Evolutionary conservation across 2,888 invertebrate species (phyloP), one percentile per base, ranked within the genome.

Genomic region (Blera fallax): DNA sequence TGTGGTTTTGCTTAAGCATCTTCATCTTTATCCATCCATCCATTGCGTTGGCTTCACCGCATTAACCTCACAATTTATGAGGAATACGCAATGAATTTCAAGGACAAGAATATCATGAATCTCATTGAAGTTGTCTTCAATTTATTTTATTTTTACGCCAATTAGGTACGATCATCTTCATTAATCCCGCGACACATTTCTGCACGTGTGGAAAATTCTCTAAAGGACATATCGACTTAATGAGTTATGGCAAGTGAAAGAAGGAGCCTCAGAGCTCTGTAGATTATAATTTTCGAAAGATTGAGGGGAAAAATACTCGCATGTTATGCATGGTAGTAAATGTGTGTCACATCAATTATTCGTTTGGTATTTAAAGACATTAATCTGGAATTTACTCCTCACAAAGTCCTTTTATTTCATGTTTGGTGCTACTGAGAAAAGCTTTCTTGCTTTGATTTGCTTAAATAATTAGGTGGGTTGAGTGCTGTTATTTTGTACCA

Each of bases 91-190:
- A 43, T 14, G 10, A 8, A 60, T 60, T 60, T 60, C 62, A 43
- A 62, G 43, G 27, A 27, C 43, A 27, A 43, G 10, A 27, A 16
- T 43, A 14, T 60, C 40, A 60, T 27, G 60, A 24, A 3, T 27
- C 3, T 24, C 27, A 21, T 11, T 32, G 32, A 27, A 14, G 54
- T 56, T 5, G 29, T n/a, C 14, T 21, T 40, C n/a, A 16, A 18
- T 45, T 18, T 18, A 8, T 11, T 48, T 48, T 3, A 3, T 62
- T 10, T 11, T 62, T 27, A 27, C 62, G 62, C 62, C 62, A 62
- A 62, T 62, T 62, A 62, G 27, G 62, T 27, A 43, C 27, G 24
- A 62, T 62, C 43, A 43, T 62, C 62, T 62, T 62, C 62, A 62
- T 62, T 62, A 62, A 62, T 43, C 24, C 16, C 2, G 6, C 10